These are phyloP conservation scores for Siniperca chuatsi DNA, from an alignment of 2,113 vertebrate species.

Conservation along the genomic window DNA sequence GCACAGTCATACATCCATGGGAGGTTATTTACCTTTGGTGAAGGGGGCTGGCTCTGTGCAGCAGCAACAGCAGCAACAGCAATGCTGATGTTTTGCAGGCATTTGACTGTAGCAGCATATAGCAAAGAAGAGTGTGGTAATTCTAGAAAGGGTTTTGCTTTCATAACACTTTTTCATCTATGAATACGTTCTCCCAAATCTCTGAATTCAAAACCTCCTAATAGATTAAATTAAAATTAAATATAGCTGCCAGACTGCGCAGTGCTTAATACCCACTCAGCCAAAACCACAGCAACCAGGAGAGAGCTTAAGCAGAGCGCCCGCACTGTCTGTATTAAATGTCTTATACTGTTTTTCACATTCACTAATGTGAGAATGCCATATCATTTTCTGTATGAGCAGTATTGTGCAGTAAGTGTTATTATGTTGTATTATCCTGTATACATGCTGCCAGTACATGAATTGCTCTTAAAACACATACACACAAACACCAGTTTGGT, in stretches of 20 bases:
- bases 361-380: conserved; percentile 17
- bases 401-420: conserved; percentile 4
- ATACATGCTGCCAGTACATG: neutral
- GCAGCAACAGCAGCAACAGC: neutral
- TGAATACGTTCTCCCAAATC: conserved; percentile 48
- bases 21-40: conserved; percentile 70
- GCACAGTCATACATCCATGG: conserved; percentile 58
- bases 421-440: neutral
- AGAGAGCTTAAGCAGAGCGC: conserved; percentile 42
- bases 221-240: conserved; percentile 66
- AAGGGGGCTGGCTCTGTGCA: conserved; percentile 38
- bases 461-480: neutral
- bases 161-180: conserved; percentile 25
- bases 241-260: conserved; percentile 47
- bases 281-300: conserved; percentile 40
- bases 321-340: conserved; percentile 22
- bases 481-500: neutral
- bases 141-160: conserved; percentile 20
- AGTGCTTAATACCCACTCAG: conserved; percentile 51
- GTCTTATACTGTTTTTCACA: conserved; percentile 23
- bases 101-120: neutral
- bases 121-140: neutral
- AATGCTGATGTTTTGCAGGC: conserved; percentile 37
- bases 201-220: conserved; percentile 42
- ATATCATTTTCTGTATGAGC: neutral